Conservation (phyloP, 2,113 vertebrate species). For the Cyprinodon variegatus region DNA sequence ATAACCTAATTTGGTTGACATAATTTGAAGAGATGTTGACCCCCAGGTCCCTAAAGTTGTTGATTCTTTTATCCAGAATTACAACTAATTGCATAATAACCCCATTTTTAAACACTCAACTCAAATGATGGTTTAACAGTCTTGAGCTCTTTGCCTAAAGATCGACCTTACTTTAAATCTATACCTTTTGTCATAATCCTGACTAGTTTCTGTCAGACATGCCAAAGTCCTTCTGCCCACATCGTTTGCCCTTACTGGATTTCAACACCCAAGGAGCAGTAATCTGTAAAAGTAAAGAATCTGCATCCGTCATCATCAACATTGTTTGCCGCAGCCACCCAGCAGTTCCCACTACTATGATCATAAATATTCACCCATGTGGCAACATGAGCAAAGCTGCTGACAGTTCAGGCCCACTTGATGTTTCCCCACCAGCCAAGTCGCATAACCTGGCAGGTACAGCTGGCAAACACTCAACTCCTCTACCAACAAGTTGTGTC, state of each 20-base stretch:
- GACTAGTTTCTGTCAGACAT: conserved; percentile 13
- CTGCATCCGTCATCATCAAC: conserved; percentile 37
- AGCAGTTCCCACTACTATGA: conserved; percentile 26
- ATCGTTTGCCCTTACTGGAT: conserved; percentile 6
- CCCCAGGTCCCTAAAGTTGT: not conserved
- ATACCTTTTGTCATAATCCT: not conserved
- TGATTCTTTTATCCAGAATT: not conserved
- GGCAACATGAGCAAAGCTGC: conserved; percentile 32
- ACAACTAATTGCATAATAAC: not conserved
- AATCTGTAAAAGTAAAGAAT: conserved; percentile 13
- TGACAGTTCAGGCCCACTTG: conserved; percentile 25
- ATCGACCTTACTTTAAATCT: not conserved
- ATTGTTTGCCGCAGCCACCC: conserved; percentile 29
- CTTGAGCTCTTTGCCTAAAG: not conserved
- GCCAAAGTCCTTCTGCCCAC: not conserved
- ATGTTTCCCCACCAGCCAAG: conserved; percentile 26
- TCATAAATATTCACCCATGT: conserved; percentile 51
- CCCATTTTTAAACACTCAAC: not conserved
- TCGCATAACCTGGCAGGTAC: conserved; percentile 41
- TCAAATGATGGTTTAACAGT: not conserved
- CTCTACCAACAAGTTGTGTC: not conserved
- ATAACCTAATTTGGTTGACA: not conserved
- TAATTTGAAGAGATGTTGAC: not conserved
- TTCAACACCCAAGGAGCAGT: conserved; percentile 3
- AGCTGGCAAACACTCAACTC: not conserved